phyloP scores from a whole-genome alignment of 2,113 vertebrate species.

The Brienomyrus longianalis region DNA sequence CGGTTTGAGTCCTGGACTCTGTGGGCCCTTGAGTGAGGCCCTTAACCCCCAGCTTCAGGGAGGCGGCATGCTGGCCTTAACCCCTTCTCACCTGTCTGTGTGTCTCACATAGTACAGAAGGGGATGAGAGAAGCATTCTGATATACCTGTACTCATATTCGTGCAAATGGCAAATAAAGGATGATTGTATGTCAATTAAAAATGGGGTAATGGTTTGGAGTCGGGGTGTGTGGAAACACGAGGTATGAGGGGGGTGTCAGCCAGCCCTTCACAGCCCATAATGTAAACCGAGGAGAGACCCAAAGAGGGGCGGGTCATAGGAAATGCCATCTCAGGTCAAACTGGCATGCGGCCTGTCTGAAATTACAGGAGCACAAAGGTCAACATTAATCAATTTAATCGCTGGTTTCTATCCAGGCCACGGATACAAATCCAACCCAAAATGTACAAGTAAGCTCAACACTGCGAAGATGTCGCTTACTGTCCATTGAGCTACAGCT shows the following conservation, averaged over 20 bases:
- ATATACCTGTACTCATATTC: not conserved
- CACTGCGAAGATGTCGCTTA: slow-evolving; percentile 17
- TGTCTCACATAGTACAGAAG: not conserved
- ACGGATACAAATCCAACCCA: not conserved
- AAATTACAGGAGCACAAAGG: slow-evolving; percentile 50
- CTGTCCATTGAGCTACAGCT: not conserved
- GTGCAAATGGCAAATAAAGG: not conserved
- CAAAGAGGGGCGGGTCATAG: not conserved
- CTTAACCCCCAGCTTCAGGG: not conserved
- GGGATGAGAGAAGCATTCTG: not conserved
- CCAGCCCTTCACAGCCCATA: not conserved
- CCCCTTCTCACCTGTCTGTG: not conserved
- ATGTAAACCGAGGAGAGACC: not conserved
- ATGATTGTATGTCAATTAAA: not conserved
- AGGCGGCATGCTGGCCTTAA: not conserved
- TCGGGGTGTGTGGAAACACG: not conserved
- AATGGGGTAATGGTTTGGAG: not conserved
- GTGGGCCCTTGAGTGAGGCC: not conserved
- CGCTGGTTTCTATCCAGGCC: not conserved
- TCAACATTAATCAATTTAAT: slow-evolving; percentile 63
- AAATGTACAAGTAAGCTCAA: not conserved
- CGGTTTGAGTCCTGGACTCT: not conserved
- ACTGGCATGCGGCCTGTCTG: slow-evolving; percentile 18
- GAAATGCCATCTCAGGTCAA: not conserved
- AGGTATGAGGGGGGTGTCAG: not conserved